phyloP scores from a whole-genome alignment of 1,140 invertebrate species.

The Copidosoma floridanum region DNA sequence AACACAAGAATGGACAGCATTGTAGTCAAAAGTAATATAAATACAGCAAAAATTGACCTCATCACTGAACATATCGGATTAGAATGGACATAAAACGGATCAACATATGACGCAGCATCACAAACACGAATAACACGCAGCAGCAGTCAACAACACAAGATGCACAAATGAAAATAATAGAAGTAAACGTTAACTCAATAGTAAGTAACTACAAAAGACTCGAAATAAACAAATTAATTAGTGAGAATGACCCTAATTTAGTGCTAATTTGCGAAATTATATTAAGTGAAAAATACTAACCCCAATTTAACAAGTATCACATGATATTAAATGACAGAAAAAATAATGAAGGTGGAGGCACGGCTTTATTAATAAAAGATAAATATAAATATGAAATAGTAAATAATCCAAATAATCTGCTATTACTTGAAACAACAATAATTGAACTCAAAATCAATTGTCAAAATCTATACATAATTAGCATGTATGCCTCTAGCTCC shows the following conservation, averaged over 20 bases:
- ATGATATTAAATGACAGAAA: constrained; percentile 29
- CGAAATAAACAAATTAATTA: constrained; percentile 1
- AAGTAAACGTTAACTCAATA: constrained; percentile 27
- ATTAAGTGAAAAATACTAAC: constrained; percentile 17
- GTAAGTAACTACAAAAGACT: constrained; percentile 24
- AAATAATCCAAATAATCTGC: background rate
- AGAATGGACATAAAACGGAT: too few species aligned
- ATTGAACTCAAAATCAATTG: constrained; percentile 16
- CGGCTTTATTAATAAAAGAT: constrained; percentile 29
- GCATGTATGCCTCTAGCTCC: background rate
- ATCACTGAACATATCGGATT: too few species aligned
- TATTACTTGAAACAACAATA: constrained; percentile 13
- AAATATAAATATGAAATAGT: constrained; percentile 6
- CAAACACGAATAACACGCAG: too few species aligned
- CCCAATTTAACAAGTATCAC: constrained; percentile 19
- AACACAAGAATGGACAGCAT: too few species aligned
- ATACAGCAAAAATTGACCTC: too few species aligned
- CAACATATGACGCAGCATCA: too few species aligned
- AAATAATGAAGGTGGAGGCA: constrained; percentile 20
- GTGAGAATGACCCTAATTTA: constrained; percentile 24
- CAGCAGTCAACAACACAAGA: too few species aligned
- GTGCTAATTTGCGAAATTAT: constrained; percentile 27
- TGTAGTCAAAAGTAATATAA: too few species aligned
- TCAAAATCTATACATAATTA: constrained; percentile 16
- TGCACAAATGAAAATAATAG: constrained; percentile 10